Conservation (phyloP, 2,113 vertebrate species). For the Morphnarchus princeps region DNA sequence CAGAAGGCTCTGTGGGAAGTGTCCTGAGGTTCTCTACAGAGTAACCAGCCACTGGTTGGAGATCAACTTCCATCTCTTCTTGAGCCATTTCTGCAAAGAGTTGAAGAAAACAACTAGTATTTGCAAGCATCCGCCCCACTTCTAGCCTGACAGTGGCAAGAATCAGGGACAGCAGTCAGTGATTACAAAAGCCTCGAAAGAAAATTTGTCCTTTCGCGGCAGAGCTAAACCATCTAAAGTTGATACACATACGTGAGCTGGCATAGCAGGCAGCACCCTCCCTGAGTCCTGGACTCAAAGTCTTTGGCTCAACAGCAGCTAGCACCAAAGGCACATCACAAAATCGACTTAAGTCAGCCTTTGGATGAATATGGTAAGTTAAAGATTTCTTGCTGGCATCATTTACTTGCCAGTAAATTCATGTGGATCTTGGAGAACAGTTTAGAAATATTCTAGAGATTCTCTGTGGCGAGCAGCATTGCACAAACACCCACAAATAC, state of each 20-base stretch:
- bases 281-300: neutral
- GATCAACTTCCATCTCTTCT: conserved; percentile 86
- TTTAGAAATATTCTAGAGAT: neutral
- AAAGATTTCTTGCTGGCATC: neutral
- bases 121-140: rapidly evolving
- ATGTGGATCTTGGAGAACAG: neutral
- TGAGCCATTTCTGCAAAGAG: conserved; percentile 68
- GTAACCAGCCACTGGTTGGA: neutral
- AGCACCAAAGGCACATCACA: neutral
- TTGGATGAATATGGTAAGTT: neutral
- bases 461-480: neutral
- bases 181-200: neutral
- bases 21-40: neutral
- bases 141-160: neutral
- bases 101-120: neutral
- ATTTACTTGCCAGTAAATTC: neutral
- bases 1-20: neutral
- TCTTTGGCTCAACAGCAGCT: neutral
- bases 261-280: neutral
- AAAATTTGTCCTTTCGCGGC: neutral
- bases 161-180: neutral
- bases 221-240: neutral
- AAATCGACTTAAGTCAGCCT: neutral
- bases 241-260: rapidly evolving
- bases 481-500: neutral